Evolutionary conservation across 2,797 vertebrate genomes (phyloP).

Genomic region (Sorex maritimensis): DNA sequence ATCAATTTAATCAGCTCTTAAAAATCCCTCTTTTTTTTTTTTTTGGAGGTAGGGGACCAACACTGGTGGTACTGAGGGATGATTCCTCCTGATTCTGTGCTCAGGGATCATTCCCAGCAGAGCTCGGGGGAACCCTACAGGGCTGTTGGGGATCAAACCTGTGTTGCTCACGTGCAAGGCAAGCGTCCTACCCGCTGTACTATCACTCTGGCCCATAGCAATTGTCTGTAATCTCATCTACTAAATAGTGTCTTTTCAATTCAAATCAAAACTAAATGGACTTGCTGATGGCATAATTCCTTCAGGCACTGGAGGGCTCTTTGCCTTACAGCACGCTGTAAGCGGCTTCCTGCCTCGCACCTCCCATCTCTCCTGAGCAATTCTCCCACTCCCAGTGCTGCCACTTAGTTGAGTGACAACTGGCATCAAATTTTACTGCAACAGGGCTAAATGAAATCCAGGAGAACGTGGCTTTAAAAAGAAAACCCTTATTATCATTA

Average conservation of each 20-base stretch:
- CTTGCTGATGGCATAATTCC: not conserved
- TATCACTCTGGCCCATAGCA: not conserved
- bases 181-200: too few species aligned
- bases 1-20: constrained; percentile 29
- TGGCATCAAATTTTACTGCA: not conserved
- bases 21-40: too few species aligned
- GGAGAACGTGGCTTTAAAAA: not conserved
- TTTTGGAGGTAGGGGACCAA: too few species aligned
- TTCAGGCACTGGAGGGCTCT: not conserved
- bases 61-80: too few species aligned
- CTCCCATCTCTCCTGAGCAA: too few species aligned
- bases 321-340: not conserved
- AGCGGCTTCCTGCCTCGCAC: not conserved
- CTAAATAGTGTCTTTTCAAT: not conserved
- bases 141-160: too few species aligned
- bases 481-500: constrained; percentile 5
- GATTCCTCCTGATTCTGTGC: too few species aligned
- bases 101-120: too few species aligned
- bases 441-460: not conserved
- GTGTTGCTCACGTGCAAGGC: too few species aligned
- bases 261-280: not conserved
- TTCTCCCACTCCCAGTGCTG: not conserved
- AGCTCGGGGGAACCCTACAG: too few species aligned
- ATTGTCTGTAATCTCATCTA: not conserved
- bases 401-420: not conserved